Evolutionary conservation across 2,797 vertebrate genomes (phyloP).

Genomic region (Furcifer pardalis): DNA sequence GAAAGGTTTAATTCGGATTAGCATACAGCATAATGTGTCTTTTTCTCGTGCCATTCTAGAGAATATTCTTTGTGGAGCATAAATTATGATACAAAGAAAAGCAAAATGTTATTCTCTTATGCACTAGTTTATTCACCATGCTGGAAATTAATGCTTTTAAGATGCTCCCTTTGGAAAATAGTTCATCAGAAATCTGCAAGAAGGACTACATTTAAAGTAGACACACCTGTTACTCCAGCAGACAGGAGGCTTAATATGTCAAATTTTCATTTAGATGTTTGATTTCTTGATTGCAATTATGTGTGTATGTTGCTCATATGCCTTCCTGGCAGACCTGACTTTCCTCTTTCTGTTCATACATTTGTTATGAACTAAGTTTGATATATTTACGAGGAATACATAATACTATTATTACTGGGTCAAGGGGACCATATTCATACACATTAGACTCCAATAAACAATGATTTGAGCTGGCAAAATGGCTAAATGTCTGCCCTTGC

Average conservation of each 20-base stretch:
- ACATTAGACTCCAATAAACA: background rate
- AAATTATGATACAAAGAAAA: slow-evolving; percentile 61
- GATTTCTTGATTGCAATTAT: background rate
- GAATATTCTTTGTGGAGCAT: slow-evolving; percentile 65
- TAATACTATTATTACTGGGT: background rate
- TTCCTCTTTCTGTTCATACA: background rate
- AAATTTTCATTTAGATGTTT: background rate
- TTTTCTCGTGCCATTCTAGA: slow-evolving; percentile 57
- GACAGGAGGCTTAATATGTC: slow-evolving; percentile 7
- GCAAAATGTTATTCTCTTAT: slow-evolving; percentile 45
- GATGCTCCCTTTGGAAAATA: slow-evolving; percentile 41
- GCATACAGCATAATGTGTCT: slow-evolving; percentile 67
- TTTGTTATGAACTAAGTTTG: background rate
- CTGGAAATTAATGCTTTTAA: slow-evolving; percentile 37
- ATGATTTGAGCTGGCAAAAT: background rate
- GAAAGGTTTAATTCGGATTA: slow-evolving; percentile 68
- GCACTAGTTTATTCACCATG: slow-evolving; percentile 56
- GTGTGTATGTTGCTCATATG: background rate
- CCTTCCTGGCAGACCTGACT: background rate
- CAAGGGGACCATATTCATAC: background rate
- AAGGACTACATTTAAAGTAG: slow-evolving; percentile 38
- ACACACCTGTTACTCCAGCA: slow-evolving; percentile 6
- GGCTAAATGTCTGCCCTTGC: background rate
- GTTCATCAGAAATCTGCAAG: slow-evolving; percentile 43
- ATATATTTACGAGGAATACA: background rate